Evolutionary conservation across 92 coral and sea anemone genomes (phyloP), one percentile per base, ranked within the genome.

Genomic region (Zoanthus sansibaricus): DNA sequence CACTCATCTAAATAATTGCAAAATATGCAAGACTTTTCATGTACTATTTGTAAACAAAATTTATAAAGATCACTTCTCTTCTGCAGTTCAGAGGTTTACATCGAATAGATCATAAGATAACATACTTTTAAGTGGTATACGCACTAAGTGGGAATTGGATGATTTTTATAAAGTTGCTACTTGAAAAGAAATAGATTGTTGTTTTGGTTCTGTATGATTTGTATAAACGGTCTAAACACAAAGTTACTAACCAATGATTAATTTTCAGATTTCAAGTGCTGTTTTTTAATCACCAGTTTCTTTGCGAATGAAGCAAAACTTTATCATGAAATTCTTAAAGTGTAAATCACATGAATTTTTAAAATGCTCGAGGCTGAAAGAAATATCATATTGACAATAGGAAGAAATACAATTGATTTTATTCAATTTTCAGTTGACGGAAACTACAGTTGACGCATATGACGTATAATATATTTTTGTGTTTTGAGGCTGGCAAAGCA

Each of bases 401-500:
- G 49, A 54, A 20, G 47, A n/a, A 64, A 10, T 30, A 59, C 9
- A 18, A 30, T 68, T 55, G 20, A 31, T 44, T 79, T 61, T 58
- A 64, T 45, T 45, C 58, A 51, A 20, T 66, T 15, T 17, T 31
- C 74, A 33, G 42, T 30, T 69, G 42, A 69, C 17, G 69, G 25
- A 25, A 25, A 25, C 25, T 25, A 25, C 25, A 25, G 25, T 25
- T 25, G 25, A 25, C 25, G 25, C 25, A 25, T 44, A 44, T 32
- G 69, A 46, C 47, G 13, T 37, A 37, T 37, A 77, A 25, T 25
- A 25, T 25, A 25, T 25, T 55, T 3, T 54, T 56, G 49, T 79
- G 74, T 79, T 46, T 79, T 79, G 84, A 64, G 62, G 46, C 66
- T 80, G 85, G 85, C 85, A 80, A 71, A 64, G 52, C 12, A 80